Evolutionary conservation across 1,140 invertebrate species (phyloP).

Genomic region (Proctacanthus coquilletti): DNA sequence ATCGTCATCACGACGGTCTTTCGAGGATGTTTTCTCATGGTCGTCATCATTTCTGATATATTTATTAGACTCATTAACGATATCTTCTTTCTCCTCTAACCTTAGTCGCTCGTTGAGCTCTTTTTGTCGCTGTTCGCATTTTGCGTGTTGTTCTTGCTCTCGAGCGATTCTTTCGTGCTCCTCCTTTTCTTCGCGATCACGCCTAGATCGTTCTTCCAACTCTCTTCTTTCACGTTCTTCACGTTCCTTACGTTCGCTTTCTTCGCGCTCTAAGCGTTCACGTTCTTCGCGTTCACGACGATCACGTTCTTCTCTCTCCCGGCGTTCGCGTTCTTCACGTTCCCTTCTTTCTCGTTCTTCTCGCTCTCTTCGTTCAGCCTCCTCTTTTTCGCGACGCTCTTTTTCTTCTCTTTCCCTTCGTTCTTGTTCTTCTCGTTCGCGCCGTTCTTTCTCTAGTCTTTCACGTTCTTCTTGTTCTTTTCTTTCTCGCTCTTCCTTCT

Average conservation of each 20-base stretch:
- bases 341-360: constrained; percentile 29
- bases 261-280: constrained; percentile 29
- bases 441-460: constrained; percentile 20
- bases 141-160: background rate
- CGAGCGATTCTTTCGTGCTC: constrained; percentile 11
- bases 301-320: constrained; percentile 28
- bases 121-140: too few relatives aligned
- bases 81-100: constrained; percentile 1
- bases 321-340: constrained; percentile 12
- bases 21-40: too few relatives aligned
- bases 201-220: constrained; percentile 13
- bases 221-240: constrained; percentile 16
- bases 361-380: constrained; percentile 31
- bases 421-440: constrained; percentile 20
- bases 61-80: too few relatives aligned
- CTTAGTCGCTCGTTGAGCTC: background rate
- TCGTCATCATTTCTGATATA: too few relatives aligned
- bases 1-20: background rate
- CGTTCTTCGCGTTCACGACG: constrained; percentile 30
- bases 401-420: constrained; percentile 20
- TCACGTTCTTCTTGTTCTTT: constrained; percentile 22
- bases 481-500: constrained; percentile 24
- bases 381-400: constrained; percentile 16
- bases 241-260: constrained; percentile 16
- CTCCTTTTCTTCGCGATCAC: constrained; percentile 12